Base-by-base conservation (phyloP, 2,797 vertebrate genomes). In the Coregonus suidteri region DNA sequence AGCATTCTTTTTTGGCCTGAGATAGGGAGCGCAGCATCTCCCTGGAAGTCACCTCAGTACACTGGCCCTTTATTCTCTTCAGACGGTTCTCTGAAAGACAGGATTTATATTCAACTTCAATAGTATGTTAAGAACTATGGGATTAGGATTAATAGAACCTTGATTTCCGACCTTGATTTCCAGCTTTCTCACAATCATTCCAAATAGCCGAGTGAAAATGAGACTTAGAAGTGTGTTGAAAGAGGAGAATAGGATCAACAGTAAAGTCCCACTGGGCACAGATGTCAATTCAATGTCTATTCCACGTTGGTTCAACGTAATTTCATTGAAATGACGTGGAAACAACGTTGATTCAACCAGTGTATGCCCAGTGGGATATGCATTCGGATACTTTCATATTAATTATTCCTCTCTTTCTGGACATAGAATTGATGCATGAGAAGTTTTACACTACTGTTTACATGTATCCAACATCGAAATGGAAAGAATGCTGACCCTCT, bases 1-100 rank as follows among this genome's bases (percentile, higher is more conserved):
- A 99, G 84, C 96, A 98, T 85, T 99, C 98, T 85, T 97, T 98
- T 93, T 97, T 99, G 13, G 97, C 97, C 85, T 98, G 97, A 81
- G 97, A 94, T 83, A 99, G 92, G 0, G 96, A 98, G 51, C 78
- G 95, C 79, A 99, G 91, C 96, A 99, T 99, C 68, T 98, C 97
- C 87, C 97, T 97, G 83, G 98, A 98, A 31, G 97, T 99, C 66
- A 99, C 95, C 76, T 98, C 97, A 83, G 95, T 95, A 70, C 95
- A 93, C 83, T 96, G 94, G 76, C 98, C 98, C 86, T 97, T 99
- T 83, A 99, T 93, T 88, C 93, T 96, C 91, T 95, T 96, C 85
- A 99, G 88, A 34, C 97, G 96, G 84, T 95, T 98, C 90, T 99
- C 98, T 99, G 86, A 18, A 30, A 35, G 30, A 52, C 11, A 35